These are phyloP conservation scores for Coecobrya sp. DNA, from an alignment of 2,888 invertebrate species.

Conservation along the genomic window DNA sequence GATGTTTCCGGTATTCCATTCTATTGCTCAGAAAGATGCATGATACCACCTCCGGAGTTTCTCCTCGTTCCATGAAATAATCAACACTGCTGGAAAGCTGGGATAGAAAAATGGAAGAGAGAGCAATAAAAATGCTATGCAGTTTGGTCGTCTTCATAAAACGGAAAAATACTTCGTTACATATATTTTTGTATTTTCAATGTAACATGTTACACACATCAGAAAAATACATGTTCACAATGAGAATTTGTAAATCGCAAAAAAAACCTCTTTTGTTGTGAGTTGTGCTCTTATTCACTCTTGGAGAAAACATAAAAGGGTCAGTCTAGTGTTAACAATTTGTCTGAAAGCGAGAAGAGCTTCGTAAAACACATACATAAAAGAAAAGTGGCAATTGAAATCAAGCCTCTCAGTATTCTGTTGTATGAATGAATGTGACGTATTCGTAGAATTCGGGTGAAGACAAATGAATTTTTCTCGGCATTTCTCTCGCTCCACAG, in stretches of 20 bases:
- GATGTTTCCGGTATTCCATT: constrained; percentile 44
- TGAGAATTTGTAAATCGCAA: constrained; percentile 54
- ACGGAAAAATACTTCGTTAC: not conserved
- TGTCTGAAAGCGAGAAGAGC: constrained; percentile 20
- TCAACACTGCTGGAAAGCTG: not conserved
- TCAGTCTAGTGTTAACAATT: constrained; percentile 67
- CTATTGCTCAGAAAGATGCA: not conserved
- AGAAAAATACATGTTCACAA: not conserved
- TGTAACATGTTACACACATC: not conserved
- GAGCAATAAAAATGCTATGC: constrained; percentile 4
- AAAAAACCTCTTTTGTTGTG: not conserved
- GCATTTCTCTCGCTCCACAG: constrained; percentile 48
- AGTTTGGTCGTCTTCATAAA: not conserved
- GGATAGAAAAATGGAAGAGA: not conserved
- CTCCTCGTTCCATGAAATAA: not conserved
- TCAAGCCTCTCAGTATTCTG: not conserved
- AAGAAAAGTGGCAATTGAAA: constrained; percentile 39
- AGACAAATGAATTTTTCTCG: constrained; percentile 69
- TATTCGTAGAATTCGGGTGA: constrained; percentile 5
- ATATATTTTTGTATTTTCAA: not conserved
- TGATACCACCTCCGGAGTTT: constrained; percentile 42
- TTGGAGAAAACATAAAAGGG: constrained; percentile 57
- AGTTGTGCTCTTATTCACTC: not conserved
- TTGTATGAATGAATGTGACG: constrained; percentile 6
- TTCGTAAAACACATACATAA: not conserved